Percentiles rank a stretch among this genome's conserved stretches.
These are phyloP conservation scores for Chrysolina americana DNA, from an alignment of 2,888 invertebrate genomes.

Conservation along the genomic window DNA sequence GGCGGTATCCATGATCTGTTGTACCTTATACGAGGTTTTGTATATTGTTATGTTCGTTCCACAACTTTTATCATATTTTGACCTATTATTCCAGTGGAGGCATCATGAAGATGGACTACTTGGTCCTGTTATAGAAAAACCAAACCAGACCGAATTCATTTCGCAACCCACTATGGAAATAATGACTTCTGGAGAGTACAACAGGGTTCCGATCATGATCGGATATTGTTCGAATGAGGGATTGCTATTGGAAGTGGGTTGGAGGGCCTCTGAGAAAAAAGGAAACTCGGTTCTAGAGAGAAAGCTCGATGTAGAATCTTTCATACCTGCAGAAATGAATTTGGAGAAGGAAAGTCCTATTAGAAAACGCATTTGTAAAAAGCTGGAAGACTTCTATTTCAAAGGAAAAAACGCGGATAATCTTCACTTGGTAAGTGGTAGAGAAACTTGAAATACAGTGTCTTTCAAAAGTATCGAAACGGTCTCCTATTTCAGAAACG, in stretches of 20 bases:
- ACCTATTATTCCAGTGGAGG: background rate
- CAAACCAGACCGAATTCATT: conserved; percentile 33
- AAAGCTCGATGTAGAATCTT: background rate
- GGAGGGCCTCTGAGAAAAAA: background rate
- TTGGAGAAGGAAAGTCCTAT: background rate
- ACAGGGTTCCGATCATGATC: conserved; percentile 60
- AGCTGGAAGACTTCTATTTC: background rate
- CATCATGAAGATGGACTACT: background rate
- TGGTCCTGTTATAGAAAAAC: conserved; percentile 30
- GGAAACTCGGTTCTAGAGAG: background rate
- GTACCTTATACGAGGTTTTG: too few relatives aligned
- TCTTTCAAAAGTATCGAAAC: too few relatives aligned
- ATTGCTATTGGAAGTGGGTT: conserved; percentile 11
- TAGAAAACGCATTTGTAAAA: background rate
- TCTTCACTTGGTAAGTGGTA: background rate
- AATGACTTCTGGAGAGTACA: conserved; percentile 50
- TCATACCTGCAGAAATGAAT: conserved; percentile 16
- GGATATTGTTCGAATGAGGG: conserved; percentile 35
- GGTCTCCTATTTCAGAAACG: too few relatives aligned
- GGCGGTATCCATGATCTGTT: too few relatives aligned
- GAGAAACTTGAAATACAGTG: too few relatives aligned
- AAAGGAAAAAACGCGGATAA: background rate
- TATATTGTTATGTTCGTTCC: too few relatives aligned
- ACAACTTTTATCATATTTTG: too few relatives aligned
- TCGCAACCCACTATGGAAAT: conserved; percentile 21